Evolutionary conservation across 2,113 vertebrate species (phyloP).

Genomic region (Corydoras maculifer): DNA sequence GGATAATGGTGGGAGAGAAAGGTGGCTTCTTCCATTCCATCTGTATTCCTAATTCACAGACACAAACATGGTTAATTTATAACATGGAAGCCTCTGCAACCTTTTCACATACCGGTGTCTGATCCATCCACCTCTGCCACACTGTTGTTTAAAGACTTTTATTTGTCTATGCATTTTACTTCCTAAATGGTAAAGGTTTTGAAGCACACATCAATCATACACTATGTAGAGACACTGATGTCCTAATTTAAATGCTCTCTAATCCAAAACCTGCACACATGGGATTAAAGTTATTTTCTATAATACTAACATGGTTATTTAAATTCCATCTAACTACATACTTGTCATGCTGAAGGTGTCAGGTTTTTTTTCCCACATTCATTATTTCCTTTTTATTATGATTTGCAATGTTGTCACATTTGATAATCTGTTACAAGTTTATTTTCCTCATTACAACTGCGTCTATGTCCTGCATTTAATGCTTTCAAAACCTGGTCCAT

Average conservation of each 20-base stretch:
- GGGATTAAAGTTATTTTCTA: not conserved
- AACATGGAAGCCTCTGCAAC: too few species aligned
- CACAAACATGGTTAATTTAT: too few species aligned
- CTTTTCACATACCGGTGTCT: too few species aligned
- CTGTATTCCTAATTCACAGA: too few species aligned
- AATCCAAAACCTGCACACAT: not conserved
- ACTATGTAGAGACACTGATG: not conserved
- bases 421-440: slow-evolving; percentile 55
- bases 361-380: slow-evolving; percentile 49
- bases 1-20: too few species aligned
- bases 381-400: slow-evolving; percentile 32
- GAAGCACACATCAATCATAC: slow-evolving; percentile 2
- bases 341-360: slow-evolving; percentile 57
- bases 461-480: slow-evolving; percentile 62
- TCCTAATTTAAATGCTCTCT: not conserved
- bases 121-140: not conserved
- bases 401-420: slow-evolving; percentile 43
- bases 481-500: slow-evolving; percentile 73
- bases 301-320: not conserved
- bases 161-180: slow-evolving; percentile 65
- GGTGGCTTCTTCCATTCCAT: too few species aligned
- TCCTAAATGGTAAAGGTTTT: slow-evolving; percentile 41
- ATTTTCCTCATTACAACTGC: slow-evolving; percentile 55
- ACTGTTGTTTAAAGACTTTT: not conserved
- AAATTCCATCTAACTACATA: slow-evolving; percentile 3